Evolutionary conservation across 37 sponge, comb jelly and placozoan genomes (phyloP).

Genomic region (Theonella swinhoei): DNA sequence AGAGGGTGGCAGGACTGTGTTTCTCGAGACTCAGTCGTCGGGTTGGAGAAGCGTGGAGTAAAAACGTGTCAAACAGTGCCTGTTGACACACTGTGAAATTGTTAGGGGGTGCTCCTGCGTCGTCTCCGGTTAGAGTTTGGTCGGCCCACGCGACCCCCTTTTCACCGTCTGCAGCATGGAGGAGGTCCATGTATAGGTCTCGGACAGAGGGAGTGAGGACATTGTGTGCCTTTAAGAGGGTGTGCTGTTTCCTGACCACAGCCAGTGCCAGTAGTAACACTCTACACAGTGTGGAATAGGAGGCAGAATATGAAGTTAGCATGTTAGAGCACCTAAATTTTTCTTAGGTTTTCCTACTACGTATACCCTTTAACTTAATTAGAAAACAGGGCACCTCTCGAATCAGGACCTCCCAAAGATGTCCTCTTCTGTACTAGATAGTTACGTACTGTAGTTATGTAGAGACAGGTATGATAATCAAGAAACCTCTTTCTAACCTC

Average conservation of each 20-base stretch:
- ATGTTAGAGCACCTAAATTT: background rate
- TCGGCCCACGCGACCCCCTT: constrained; percentile 82
- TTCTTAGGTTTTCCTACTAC: no score
- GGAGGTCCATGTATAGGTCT: constrained; percentile 29
- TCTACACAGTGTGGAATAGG: constrained; percentile 18
- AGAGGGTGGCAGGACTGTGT: background rate
- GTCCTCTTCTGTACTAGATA: no score
- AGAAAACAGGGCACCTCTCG: background rate
- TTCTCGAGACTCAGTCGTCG: background rate
- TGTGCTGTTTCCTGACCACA: constrained; percentile 51
- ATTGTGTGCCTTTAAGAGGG: constrained; percentile 23
- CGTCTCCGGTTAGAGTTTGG: constrained; percentile 10
- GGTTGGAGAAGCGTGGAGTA: constrained; percentile 21
- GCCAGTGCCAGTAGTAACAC: constrained; percentile 34
- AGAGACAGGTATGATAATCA: no score
- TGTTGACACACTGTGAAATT: constrained; percentile 35
- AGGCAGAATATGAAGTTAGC: background rate
- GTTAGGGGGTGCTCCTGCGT: constrained; percentile 11
- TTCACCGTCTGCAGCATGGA: constrained; percentile 58
- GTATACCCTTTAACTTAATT: no score
- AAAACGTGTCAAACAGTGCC: constrained; percentile 43
- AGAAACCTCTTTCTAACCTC: no score
- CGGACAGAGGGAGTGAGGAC: constrained; percentile 12
- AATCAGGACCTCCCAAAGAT: background rate
- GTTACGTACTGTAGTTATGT: no score